Evolutionary conservation across 2,797 vertebrate species (phyloP).

Genomic region (Gila robusta): DNA sequence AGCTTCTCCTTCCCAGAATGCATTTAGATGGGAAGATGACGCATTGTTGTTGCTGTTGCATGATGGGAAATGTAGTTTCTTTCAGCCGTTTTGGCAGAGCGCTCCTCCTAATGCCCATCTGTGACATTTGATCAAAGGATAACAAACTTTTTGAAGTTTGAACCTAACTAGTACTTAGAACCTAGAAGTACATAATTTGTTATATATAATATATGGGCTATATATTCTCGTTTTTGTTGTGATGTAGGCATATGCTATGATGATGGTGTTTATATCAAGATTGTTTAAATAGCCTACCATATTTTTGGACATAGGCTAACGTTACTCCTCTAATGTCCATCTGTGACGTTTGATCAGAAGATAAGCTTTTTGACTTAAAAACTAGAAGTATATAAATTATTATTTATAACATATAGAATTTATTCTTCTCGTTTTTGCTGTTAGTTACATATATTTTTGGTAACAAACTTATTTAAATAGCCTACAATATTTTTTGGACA

Average conservation of each 20-base stretch:
- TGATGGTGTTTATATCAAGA: too few species aligned
- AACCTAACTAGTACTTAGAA: background rate
- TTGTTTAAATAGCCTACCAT: too few species aligned
- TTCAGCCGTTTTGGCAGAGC: background rate
- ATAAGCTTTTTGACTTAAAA: background rate
- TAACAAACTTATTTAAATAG: background rate
- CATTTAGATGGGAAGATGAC: conserved; percentile 41
- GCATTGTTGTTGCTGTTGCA: background rate
- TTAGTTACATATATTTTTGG: background rate
- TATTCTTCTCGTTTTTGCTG: background rate
- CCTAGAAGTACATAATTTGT: background rate
- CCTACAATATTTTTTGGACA: background rate
- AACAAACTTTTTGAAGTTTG: background rate
- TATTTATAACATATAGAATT: background rate
- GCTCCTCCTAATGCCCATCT: background rate
- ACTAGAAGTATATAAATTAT: background rate
- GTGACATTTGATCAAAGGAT: background rate
- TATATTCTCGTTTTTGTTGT: background rate
- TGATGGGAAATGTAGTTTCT: conserved; percentile 51
- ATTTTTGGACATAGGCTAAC: too few species aligned
- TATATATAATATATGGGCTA: background rate
- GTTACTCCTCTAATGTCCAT: too few species aligned
- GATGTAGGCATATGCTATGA: too few species aligned
- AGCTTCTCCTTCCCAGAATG: conserved; percentile 83
- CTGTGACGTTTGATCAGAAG: too few species aligned